Conservation (phyloP, 2,888 invertebrate species). For the Microdon myrmicae region DNA sequence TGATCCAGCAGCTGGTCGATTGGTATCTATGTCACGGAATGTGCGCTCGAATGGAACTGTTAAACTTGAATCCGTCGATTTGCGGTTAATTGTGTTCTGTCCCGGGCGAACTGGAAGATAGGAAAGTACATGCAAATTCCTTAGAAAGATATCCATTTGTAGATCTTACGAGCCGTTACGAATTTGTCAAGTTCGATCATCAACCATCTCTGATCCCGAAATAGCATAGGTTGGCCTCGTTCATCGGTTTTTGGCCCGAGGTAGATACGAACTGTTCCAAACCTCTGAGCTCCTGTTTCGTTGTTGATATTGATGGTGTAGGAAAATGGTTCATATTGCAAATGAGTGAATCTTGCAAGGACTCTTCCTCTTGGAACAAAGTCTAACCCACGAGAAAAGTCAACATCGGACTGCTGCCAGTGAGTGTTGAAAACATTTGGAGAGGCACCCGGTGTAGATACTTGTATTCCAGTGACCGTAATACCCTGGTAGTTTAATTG, state of each 20-base stretch:
- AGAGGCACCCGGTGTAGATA: constrained; percentile 69
- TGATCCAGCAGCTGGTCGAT: constrained; percentile 71
- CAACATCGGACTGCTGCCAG: constrained; percentile 84
- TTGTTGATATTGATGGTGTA: constrained; percentile 76
- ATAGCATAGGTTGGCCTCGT: constrained; percentile 71
- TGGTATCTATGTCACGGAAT: constrained; percentile 76
- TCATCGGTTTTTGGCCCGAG: constrained; percentile 76
- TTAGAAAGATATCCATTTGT: no score
- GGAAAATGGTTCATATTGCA: constrained; percentile 78
- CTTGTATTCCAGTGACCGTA: constrained; percentile 70
- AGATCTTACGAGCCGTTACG: constrained; percentile 70
- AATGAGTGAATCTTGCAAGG: constrained; percentile 77
- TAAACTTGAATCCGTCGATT: constrained; percentile 78
- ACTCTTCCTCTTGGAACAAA: constrained; percentile 81
- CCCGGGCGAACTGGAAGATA: constrained; percentile 73
- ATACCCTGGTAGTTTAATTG: constrained; percentile 68
- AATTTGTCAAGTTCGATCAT: constrained; percentile 79
- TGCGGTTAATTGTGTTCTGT: constrained; percentile 73
- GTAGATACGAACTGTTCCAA: constrained; percentile 76
- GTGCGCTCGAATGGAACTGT: constrained; percentile 86
- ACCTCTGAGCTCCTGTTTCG: constrained; percentile 66
- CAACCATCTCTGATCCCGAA: constrained; percentile 72
- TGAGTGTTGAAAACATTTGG: constrained; percentile 74
- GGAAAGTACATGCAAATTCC: neutral
- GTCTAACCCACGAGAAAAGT: constrained; percentile 82